Percentiles rank a stretch among this genome's conserved stretches.
Evolutionary conservation across 2,888 invertebrate species (phyloP).

Genomic region (Tryphoninae sp.): DNA sequence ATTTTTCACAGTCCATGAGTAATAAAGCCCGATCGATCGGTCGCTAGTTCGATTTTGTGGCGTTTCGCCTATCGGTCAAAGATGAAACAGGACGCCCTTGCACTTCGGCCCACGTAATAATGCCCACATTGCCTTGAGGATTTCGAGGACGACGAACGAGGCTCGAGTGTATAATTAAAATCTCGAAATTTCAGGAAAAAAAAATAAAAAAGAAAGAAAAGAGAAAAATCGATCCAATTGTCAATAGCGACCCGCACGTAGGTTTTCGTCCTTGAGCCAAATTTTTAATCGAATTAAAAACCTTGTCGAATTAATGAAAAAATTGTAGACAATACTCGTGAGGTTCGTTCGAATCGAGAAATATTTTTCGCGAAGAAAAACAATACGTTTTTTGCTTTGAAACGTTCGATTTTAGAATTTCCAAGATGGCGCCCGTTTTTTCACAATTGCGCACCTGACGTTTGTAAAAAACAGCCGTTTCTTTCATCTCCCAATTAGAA

Average conservation of each 20-base stretch:
- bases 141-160: slow-evolving; percentile 31
- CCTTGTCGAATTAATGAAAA: not conserved
- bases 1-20: slow-evolving; percentile 56
- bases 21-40: not conserved
- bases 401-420: not conserved
- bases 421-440: slow-evolving; percentile 24
- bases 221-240: not conserved
- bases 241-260: not conserved
- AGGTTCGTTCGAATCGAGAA: not conserved
- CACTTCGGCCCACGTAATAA: slow-evolving; percentile 21
- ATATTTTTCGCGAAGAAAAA: not conserved
- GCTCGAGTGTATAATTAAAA: not conserved
- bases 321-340: not conserved
- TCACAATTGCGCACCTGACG: not conserved
- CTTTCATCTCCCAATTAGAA: not conserved
- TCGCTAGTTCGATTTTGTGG: not conserved
- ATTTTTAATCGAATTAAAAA: not conserved
- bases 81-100: slow-evolving; percentile 20
- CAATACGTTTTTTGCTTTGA: not conserved
- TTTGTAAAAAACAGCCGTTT: not conserved
- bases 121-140: slow-evolving; percentile 33
- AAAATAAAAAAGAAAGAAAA: not conserved
- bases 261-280: not conserved
- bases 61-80: slow-evolving; percentile 7
- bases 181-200: not conserved